Evolutionary conservation across 2,888 invertebrate genomes (phyloP).

Genomic region (Cephus sareptanus): DNA sequence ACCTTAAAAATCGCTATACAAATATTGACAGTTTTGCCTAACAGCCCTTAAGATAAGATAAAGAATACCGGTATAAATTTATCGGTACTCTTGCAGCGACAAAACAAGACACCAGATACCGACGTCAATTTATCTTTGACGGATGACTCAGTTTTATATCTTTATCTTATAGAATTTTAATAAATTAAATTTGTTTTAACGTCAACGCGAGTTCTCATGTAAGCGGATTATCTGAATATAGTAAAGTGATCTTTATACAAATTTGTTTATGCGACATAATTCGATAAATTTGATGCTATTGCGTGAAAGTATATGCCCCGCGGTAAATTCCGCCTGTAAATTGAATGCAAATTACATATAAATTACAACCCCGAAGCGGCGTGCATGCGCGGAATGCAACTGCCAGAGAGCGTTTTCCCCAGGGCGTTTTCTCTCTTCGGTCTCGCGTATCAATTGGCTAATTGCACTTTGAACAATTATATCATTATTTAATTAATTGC

Average conservation of each 20-base stretch:
- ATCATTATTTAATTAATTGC: constrained; percentile 57
- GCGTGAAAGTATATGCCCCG: constrained; percentile 2
- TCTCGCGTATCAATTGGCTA: constrained; percentile 51
- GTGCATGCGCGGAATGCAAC: constrained; percentile 39
- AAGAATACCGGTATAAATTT: too few species aligned
- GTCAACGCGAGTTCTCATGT: too few species aligned
- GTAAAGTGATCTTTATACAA: background rate
- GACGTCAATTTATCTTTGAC: too few species aligned
- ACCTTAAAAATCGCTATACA: too few species aligned
- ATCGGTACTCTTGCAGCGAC: too few species aligned
- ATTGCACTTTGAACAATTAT: constrained; percentile 48
- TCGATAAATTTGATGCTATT: constrained; percentile 17
- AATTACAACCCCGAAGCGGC: constrained; percentile 45
- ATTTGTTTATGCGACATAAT: constrained; percentile 13
- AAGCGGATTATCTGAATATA: too few species aligned
- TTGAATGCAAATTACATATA: constrained; percentile 56
- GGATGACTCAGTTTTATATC: too few species aligned
- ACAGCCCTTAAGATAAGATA: too few species aligned
- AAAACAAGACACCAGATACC: too few species aligned
- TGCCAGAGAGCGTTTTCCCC: constrained; percentile 49
- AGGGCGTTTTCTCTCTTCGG: constrained; percentile 21
- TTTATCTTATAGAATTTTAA: too few species aligned
- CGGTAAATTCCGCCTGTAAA: constrained; percentile 45
- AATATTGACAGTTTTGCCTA: too few species aligned
- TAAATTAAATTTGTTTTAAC: too few species aligned